Percentiles rank a stretch among this genome's conserved stretches.
These are phyloP conservation scores for Drosophila robusta DNA, from an alignment of 2,888 invertebrate genomes.

Conservation along the genomic window DNA sequence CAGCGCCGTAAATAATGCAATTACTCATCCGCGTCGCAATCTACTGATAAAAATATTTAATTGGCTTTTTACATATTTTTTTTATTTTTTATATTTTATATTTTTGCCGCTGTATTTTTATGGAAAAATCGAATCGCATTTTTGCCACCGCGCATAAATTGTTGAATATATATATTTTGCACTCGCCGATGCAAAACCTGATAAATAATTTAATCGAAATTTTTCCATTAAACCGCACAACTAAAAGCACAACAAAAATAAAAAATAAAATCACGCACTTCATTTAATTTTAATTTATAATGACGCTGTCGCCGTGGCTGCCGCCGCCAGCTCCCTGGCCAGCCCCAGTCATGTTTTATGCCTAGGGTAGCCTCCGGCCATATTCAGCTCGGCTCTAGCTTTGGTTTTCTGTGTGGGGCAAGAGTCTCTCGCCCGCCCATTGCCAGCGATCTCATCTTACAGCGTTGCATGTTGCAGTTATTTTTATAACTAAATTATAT, in stretches of 20 bases:
- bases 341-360: constrained; percentile 50
- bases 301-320: constrained; percentile 58
- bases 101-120: constrained; percentile 23
- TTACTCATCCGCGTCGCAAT: constrained; percentile 77
- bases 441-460: constrained; percentile 75
- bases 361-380: constrained; percentile 43
- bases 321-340: constrained; percentile 24
- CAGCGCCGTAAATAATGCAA: constrained; percentile 75
- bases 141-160: constrained; percentile 74
- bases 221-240: constrained; percentile 55
- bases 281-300: constrained; percentile 81
- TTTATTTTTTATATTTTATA: constrained; percentile 20
- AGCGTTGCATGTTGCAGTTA: constrained; percentile 75
- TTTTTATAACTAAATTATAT: constrained; percentile 84
- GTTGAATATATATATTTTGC: constrained; percentile 32
- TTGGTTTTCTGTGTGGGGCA: not conserved
- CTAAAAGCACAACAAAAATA: constrained; percentile 25
- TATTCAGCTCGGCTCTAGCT: constrained; percentile 16
- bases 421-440: constrained; percentile 40
- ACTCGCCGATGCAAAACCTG: constrained; percentile 59
- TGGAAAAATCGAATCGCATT: constrained; percentile 70
- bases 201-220: constrained; percentile 82
- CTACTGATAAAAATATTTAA: constrained; percentile 80
- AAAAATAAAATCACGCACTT: constrained; percentile 70
- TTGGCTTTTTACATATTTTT: constrained; percentile 66